Evolutionary conservation across 2,888 invertebrate species (phyloP).

Genomic region (Acheta domesticus): DNA sequence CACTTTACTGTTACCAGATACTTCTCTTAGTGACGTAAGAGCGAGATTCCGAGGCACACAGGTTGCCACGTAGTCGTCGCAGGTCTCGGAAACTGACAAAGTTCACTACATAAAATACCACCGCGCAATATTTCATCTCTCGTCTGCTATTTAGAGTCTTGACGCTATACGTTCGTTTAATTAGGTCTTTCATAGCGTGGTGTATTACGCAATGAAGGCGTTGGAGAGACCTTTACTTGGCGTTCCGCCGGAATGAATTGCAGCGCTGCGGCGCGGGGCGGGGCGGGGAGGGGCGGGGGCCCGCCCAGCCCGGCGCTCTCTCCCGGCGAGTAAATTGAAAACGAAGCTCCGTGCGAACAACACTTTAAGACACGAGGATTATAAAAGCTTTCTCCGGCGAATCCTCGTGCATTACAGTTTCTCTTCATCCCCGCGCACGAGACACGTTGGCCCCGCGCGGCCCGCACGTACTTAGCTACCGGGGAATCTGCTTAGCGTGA

Average conservation of each 20-base stretch:
- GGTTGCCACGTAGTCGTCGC: too few species aligned
- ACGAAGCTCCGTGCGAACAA: slow-evolving; percentile 1
- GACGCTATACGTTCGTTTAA: neutral
- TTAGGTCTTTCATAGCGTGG: neutral
- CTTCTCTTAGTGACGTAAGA: too few species aligned
- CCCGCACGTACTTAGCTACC: neutral
- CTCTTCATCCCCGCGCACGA: neutral
- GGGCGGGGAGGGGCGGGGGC: neutral
- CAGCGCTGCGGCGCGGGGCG: neutral
- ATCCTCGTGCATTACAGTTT: slow-evolving; percentile 6
- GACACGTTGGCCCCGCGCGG: neutral
- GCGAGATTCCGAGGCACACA: too few species aligned
- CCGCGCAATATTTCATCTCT: neutral
- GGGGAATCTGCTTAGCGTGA: slow-evolving; percentile 10
- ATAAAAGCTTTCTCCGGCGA: slow-evolving; percentile 5
- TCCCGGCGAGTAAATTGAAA: neutral
- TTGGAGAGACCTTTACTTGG: neutral
- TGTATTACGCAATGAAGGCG: neutral
- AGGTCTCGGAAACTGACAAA: too few species aligned
- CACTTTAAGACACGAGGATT: slow-evolving; percentile 1
- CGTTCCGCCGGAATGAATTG: neutral
- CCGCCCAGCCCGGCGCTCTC: too few species aligned
- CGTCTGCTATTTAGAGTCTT: neutral
- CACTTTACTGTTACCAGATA: too few species aligned
- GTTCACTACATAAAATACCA: too few species aligned